A percentile compares a stretch with the other conserved stretches of the same genome.
Conservation (phyloP, 1,140 invertebrate species). For the Scaptomyza hsui region DNA sequence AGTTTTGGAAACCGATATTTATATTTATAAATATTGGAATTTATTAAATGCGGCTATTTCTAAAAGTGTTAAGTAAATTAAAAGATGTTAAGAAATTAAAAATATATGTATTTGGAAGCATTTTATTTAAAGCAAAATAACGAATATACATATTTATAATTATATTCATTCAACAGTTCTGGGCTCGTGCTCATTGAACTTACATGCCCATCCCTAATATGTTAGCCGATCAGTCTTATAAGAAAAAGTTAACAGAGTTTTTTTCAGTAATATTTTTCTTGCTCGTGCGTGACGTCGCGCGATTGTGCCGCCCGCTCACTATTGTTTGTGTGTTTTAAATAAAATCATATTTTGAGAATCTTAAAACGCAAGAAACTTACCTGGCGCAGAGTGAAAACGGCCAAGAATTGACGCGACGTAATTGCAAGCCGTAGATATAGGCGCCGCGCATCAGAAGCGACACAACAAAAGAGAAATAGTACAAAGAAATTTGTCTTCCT, state of each 20-base stretch:
- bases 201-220: conserved; percentile 16
- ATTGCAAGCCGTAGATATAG: conserved; percentile 11
- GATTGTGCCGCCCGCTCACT: conserved; percentile 24
- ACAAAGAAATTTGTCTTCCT: conserved; percentile 55
- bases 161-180: background rate
- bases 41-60: background rate
- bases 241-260: conserved; percentile 41
- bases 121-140: background rate
- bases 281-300: conserved; percentile 44
- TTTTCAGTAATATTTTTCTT: conserved; percentile 45
- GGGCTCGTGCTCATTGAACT: background rate
- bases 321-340: conserved; percentile 52
- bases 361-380: conserved; percentile 50
- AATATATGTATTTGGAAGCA: background rate
- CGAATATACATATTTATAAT: background rate
- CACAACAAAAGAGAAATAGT: conserved; percentile 44
- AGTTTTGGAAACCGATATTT: background rate
- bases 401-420: conserved; percentile 19
- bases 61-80: too few species aligned
- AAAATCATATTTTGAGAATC: conserved; percentile 31
- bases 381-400: conserved; percentile 27
- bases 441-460: conserved; percentile 24
- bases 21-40: background rate
- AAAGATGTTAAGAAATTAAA: background rate
- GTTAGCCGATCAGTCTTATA: conserved; percentile 37